These are phyloP conservation scores for Diaprepes abbreviatus DNA, from an alignment of 2,888 invertebrate species.

Conservation along the genomic window DNA sequence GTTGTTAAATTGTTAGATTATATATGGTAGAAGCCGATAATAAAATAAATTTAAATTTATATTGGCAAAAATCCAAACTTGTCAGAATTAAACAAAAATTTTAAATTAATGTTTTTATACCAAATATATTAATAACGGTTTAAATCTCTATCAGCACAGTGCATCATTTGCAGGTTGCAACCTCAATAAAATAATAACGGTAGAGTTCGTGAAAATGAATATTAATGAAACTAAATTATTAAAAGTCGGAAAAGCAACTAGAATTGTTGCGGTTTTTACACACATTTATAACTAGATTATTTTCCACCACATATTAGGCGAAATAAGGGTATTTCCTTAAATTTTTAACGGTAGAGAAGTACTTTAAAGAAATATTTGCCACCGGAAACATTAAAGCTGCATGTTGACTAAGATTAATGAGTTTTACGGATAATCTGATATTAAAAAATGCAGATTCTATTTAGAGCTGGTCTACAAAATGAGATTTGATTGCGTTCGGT, in stretches of 20 bases:
- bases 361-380: conserved; percentile 35
- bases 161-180: background rate
- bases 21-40: too few species aligned
- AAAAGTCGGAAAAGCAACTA: conserved; percentile 14
- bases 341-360: conserved; percentile 24
- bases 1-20: too few species aligned
- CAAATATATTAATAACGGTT: too few species aligned
- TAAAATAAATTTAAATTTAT: too few species aligned
- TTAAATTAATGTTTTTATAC: too few species aligned
- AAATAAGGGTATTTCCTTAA: conserved; percentile 32
- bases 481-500: too few species aligned
- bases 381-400: conserved; percentile 12
- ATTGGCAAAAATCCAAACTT: too few species aligned
- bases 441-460: background rate
- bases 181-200: background rate
- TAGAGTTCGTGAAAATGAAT: conserved; percentile 16
- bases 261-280: conserved; percentile 35
- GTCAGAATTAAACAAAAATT: too few species aligned
- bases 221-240: conserved; percentile 34
- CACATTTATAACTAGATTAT: conserved; percentile 29
- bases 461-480: too few species aligned
- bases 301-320: conserved; percentile 29
- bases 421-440: conserved; percentile 1
- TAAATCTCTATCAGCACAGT: too few species aligned
- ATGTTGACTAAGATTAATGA: conserved; percentile 21